A percentile compares a stretch with the other conserved stretches of the same genome.
Conservation (phyloP, 2,888 invertebrate species). For the Eupithecia abbreviata region DNA sequence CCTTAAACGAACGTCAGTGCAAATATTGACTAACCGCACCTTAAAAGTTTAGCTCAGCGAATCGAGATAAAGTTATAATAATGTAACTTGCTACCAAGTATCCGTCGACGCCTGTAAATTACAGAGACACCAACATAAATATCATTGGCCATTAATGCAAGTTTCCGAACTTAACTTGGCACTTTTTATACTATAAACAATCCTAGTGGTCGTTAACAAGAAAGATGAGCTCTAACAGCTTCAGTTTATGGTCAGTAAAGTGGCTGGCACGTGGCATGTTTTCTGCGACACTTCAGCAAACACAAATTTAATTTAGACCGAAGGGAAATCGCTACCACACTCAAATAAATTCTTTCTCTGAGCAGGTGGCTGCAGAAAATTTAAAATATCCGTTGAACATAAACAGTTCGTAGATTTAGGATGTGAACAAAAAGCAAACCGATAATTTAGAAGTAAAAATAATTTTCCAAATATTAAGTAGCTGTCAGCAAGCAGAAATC, state of each 20-base stretch:
- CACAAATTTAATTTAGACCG: slow-evolving; percentile 47
- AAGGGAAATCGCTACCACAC: slow-evolving; percentile 34
- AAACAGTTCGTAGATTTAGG: slow-evolving; percentile 32
- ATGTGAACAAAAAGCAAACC: slow-evolving; percentile 4
- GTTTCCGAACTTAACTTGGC: slow-evolving; percentile 63
- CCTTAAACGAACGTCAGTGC: slow-evolving; percentile 64
- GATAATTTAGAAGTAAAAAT: slow-evolving; percentile 20
- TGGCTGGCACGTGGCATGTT: slow-evolving; percentile 72
- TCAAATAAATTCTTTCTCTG: slow-evolving; percentile 47
- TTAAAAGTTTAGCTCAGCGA: neutral
- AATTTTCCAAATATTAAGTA: slow-evolving; percentile 24
- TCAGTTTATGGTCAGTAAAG: slow-evolving; percentile 81
- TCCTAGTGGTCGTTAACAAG: slow-evolving; percentile 79
- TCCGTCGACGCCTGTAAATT: slow-evolving; percentile 47
- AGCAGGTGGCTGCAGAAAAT: slow-evolving; percentile 46
- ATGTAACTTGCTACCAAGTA: slow-evolving; percentile 3
- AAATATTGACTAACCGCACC: slow-evolving; percentile 53
- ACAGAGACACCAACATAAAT: slow-evolving; percentile 68
- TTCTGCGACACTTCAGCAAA: slow-evolving; percentile 62
- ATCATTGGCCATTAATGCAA: slow-evolving; percentile 70
- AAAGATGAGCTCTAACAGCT: slow-evolving; percentile 81
- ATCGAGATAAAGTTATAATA: neutral
- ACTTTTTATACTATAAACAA: slow-evolving; percentile 80
- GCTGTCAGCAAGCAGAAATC: slow-evolving; percentile 38
- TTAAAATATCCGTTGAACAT: slow-evolving; percentile 42